These are phyloP conservation scores for Prolemur simus DNA, from an alignment of 2,113 vertebrate genomes.

Conservation along the genomic window DNA sequence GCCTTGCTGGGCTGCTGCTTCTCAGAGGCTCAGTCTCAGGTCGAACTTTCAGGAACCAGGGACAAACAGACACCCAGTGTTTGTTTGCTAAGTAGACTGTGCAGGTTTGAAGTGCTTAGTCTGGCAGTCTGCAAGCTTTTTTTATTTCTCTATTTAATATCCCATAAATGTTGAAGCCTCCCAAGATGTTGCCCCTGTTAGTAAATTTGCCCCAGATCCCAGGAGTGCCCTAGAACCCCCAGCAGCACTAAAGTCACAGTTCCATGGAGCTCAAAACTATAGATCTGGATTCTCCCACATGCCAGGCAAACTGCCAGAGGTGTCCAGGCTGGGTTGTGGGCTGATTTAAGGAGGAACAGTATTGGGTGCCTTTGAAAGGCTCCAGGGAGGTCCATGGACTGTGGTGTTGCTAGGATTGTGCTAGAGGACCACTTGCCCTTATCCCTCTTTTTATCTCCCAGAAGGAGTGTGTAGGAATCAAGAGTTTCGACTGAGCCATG, in stretches of 20 bases:
- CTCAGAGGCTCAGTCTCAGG: background rate
- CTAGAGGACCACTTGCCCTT: background rate
- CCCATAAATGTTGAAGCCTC: background rate
- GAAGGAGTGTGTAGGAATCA: background rate
- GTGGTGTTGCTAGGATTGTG: background rate
- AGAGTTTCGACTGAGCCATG: background rate
- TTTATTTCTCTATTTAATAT: background rate
- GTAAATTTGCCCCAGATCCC: background rate
- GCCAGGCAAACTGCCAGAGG: background rate
- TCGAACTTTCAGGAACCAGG: background rate
- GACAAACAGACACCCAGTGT: background rate
- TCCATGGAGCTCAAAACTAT: too few species aligned
- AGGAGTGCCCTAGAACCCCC: background rate
- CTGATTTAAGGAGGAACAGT: background rate
- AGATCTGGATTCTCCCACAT: background rate
- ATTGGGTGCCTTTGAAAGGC: background rate
- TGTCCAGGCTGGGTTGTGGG: background rate
- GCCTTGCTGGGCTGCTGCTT: background rate
- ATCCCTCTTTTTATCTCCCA: background rate
- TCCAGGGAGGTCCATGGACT: background rate
- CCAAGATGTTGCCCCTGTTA: background rate
- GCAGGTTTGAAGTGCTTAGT: background rate
- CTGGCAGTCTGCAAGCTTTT: background rate
- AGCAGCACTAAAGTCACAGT: background rate
- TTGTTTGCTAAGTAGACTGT: background rate